Percentiles rank a stretch among this genome's conserved stretches.
phyloP scores from a whole-genome alignment of 1,140 invertebrate species.

The Episyrphus balteatus region DNA sequence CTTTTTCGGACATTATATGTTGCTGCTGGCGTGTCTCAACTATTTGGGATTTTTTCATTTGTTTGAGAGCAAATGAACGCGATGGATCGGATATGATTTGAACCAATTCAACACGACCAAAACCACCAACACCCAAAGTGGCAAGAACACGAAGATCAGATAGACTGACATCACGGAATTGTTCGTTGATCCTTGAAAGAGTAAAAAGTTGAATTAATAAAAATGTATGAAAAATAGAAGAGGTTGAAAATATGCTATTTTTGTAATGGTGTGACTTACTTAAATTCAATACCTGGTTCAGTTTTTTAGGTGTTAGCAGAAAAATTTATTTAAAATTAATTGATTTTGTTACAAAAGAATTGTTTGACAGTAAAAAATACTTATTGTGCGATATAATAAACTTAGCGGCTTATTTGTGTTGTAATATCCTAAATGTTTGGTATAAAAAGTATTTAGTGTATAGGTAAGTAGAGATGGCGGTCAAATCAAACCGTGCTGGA shows the following conservation, averaged over 20 bases:
- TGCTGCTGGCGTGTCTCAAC: constrained; percentile 97
- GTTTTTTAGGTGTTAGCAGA: too few species aligned
- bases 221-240: neutral
- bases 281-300: too few species aligned
- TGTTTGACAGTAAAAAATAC: too few species aligned
- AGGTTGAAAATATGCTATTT: neutral
- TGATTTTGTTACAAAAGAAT: too few species aligned
- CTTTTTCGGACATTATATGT: constrained; percentile 98
- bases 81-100: constrained; percentile 66
- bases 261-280: too few species aligned
- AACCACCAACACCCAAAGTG: constrained; percentile 93
- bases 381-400: too few species aligned
- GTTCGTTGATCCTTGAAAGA: constrained; percentile 68
- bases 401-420: too few species aligned
- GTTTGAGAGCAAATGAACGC: constrained; percentile 92
- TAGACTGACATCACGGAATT: constrained; percentile 72
- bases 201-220: neutral
- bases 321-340: too few species aligned
- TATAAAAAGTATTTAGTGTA: too few species aligned
- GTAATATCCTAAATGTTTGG: too few species aligned
- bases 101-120: constrained; percentile 93
- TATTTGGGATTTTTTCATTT: constrained; percentile 98
- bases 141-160: constrained; percentile 80
- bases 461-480: too few species aligned
- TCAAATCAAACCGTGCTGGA: too few species aligned